Evolutionary conservation across 2,797 vertebrate genomes (phyloP).

Genomic region (Chaunax sp.): DNA sequence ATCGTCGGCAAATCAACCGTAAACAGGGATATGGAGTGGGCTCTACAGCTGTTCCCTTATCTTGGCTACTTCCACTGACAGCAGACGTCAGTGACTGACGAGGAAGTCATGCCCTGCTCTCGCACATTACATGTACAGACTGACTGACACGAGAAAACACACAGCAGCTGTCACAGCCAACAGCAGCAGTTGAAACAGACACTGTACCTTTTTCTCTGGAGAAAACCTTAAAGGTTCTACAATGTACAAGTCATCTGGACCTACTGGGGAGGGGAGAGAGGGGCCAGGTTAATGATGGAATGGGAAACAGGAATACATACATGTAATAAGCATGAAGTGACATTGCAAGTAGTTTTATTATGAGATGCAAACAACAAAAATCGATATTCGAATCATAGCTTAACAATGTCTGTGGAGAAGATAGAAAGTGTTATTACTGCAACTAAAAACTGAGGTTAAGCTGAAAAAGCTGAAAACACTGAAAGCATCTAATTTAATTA

Average conservation of each 20-base stretch:
- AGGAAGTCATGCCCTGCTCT: constrained; percentile 31
- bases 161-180: constrained; percentile 68
- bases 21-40: constrained; percentile 32
- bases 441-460: not conserved
- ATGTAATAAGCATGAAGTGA: constrained; percentile 81
- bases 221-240: constrained; percentile 99
- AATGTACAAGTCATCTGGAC: constrained; percentile 98
- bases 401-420: not conserved
- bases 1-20: constrained; percentile 53
- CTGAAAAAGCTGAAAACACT: constrained; percentile 17
- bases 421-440: not conserved
- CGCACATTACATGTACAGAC: constrained; percentile 37
- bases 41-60: constrained; percentile 18
- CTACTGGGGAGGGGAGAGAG: constrained; percentile 89
- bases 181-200: constrained; percentile 68
- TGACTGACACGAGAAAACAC: constrained; percentile 61
- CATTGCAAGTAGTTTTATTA: constrained; percentile 81
- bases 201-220: constrained; percentile 98
- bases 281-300: constrained; percentile 82
- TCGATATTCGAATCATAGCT: not conserved
- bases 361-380: constrained; percentile 23
- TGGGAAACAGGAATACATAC: constrained; percentile 81
- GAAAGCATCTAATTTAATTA: constrained; percentile 5
- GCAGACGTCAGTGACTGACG: constrained; percentile 22
- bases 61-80: constrained; percentile 22